Evolutionary conservation across 2,113 vertebrate species (phyloP), one percentile per base, ranked within the genome.

Genomic region (Thinocorus orbignyianus): DNA sequence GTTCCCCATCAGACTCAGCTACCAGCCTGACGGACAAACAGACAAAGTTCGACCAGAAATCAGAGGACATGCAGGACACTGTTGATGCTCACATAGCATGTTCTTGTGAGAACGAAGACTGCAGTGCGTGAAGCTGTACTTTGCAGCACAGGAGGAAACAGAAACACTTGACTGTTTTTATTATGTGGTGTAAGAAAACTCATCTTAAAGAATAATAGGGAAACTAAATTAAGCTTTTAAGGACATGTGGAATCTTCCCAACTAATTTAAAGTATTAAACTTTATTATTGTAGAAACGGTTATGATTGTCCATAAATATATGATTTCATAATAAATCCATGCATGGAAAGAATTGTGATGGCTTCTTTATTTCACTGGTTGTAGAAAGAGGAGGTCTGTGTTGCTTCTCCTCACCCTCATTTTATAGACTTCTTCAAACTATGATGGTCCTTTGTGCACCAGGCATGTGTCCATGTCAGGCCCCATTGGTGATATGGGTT

Each of bases 251-350:
- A 90, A 94, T 84, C 76, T 81, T 93, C 55, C 31, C 22, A n/a
- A 82, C 82, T 95, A 93, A 96, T 95, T 92, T 96, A 97, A 97
- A 96, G 69, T 96, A 95, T 96, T 94, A 77, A 94, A 93, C 52
- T 68, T 90, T 80, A 85, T 95, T 92, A 66, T 80, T 94, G 74
- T 90, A 90, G 72, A 91, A 93, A 94, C 83, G 62, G n/a, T 91
- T 83, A 46, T 33, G 66, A 96, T 81, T 94, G 35, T 62, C 37
- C 60, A 57, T 82, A 81, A 94, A 41, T 82, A 81, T 12, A 46
- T 91, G 76, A 96, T 94, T 97, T 96, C 64, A 0, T 94, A 97
- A 97, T 97, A 97, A 97, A 97, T 80, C 78, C 78, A 80, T 12
- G 97, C 97, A 97, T 92, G 88, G 87, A 88, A 93, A 97, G 88